Percentiles rank a stretch among this genome's conserved stretches.
phyloP scores from a whole-genome alignment of 2,113 vertebrate genomes.

The Coptodon rendalli region DNA sequence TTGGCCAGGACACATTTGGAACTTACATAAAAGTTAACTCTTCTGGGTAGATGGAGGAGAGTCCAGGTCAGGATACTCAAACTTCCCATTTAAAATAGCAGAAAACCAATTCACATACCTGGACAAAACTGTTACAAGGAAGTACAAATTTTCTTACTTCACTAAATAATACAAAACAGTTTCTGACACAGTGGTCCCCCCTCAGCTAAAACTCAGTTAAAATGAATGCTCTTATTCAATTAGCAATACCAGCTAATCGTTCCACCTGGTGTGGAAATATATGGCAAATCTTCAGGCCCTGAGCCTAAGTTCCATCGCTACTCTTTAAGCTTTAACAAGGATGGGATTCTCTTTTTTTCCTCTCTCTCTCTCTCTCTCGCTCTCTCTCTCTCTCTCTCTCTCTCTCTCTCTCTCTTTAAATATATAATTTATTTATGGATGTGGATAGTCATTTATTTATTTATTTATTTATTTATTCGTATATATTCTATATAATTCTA shows the following conservation, averaged over 20 bases:
- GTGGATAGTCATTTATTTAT: neutral
- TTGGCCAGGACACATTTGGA: neutral
- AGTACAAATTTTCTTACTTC: neutral
- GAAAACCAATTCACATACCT: neutral
- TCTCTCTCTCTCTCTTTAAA: neutral
- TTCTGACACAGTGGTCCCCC: neutral
- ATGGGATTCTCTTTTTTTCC: rapidly evolving
- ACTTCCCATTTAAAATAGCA: neutral
- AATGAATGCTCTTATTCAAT: neutral
- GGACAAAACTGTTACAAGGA: neutral
- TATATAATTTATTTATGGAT: neutral
- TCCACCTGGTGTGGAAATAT: neutral
- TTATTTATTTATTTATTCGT: neutral
- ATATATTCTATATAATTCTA: neutral
- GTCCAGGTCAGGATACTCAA: neutral
- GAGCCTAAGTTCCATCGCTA: neutral
- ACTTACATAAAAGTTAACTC: neutral
- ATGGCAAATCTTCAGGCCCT: neutral
- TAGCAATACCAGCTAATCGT: neutral
- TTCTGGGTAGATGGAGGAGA: neutral
- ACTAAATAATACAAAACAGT: neutral
- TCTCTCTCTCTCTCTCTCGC: neutral
- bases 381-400: neutral
- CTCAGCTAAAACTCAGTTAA: neutral
- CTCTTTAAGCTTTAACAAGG: neutral